Evolutionary conservation across 2,113 vertebrate species (phyloP), one percentile per base, ranked within the genome.

Genomic region (Echinops telfairi): DNA sequence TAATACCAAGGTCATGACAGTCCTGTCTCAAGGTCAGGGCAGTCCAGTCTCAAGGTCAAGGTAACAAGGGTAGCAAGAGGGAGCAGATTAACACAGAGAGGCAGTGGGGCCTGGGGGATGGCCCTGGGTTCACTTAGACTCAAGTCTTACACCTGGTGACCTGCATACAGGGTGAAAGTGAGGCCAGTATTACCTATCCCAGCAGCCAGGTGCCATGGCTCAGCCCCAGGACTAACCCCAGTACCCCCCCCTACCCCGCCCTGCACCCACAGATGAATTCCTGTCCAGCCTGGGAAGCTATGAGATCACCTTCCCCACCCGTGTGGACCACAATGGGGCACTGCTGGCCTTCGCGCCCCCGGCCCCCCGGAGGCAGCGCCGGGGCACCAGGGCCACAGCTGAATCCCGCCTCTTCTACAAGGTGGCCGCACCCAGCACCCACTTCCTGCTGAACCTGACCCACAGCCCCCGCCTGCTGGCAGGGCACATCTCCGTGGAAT

Each of bases 401-500:
- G 98, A 98, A 93, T 96, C 94, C 71, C 98, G 99, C 97, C 98
- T 99, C 70, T 99, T 99, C 98, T 99, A 99, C 97, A 99, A 99
- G 96, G 98, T 99, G 91, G 98, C 99, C 33, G 99, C 99, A 2
- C 98, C 99, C 40, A 98, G 95, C 91, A 98, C 99, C 95, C 99
- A 98, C 97, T 99, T 99, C 96, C 98, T 99, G 97, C 98, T 99
- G 95, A 99, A 99, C 98, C 98, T 99, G 89, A 99, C 99, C 0
- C 98, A 98, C 92, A 99, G 99, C 97, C 98, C 98, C 94, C 98
- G 98, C 82, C 98, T 99, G 94, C 98, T 99, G 95, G 99, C 99
- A 0, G 98, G 98, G 40, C 99, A 98, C 95, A 99, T 99, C 97
- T 99, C 98, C 0, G 99, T 99, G 57, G 99, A 99, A 92, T 99